Conservation (phyloP, 2,888 invertebrate genomes). For the Scaptomyza tumidula region DNA sequence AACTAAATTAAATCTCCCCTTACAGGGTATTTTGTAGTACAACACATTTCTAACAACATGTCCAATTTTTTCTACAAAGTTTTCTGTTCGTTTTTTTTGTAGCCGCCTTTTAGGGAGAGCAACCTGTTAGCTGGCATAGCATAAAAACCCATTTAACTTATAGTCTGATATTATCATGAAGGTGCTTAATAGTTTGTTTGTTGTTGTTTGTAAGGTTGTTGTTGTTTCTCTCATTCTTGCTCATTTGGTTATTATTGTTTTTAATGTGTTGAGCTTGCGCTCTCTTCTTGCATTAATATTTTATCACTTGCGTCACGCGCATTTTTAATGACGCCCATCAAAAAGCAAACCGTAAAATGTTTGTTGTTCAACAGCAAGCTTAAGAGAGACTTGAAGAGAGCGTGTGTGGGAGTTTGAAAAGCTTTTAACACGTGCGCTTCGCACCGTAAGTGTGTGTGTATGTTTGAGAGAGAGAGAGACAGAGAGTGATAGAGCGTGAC, state of each 20-base stretch:
- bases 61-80: neutral
- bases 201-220: constrained; percentile 6
- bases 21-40: constrained; percentile 1
- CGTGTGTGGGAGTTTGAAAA: constrained; percentile 37
- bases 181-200: constrained; percentile 49
- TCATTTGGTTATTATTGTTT: constrained; percentile 5
- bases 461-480: constrained; percentile 20
- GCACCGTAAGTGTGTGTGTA: constrained; percentile 10
- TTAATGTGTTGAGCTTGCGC: constrained; percentile 17
- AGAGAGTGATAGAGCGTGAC: constrained; percentile 8
- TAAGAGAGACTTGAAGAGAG: constrained; percentile 26
- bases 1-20: too few relatives aligned
- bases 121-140: constrained; percentile 55
- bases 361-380: neutral
- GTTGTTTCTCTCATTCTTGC: constrained; percentile 2
- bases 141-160: constrained; percentile 44
- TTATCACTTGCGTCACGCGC: constrained; percentile 79
- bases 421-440: constrained; percentile 59
- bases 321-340: constrained; percentile 66
- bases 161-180: constrained; percentile 49
- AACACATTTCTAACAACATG: neutral
- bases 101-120: constrained; percentile 47
- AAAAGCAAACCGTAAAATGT: neutral
- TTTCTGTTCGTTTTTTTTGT: neutral
- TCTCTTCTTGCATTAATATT: constrained; percentile 64